Evolutionary conservation across 2,888 invertebrate genomes (phyloP), one percentile per base, ranked within the genome.

Genomic region (Rutpela maculata): DNA sequence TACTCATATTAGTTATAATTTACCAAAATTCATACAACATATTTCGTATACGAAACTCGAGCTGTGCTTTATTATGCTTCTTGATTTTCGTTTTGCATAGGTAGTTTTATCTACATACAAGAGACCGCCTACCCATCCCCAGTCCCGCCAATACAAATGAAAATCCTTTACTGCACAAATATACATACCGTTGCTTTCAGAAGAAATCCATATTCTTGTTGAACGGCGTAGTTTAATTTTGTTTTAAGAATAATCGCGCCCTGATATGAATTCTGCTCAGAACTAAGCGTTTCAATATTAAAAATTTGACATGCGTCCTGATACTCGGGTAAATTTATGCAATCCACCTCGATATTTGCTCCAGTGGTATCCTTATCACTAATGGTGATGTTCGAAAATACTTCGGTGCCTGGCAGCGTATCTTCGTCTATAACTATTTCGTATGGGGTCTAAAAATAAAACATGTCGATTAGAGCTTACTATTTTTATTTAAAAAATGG

Each of bases 301-400:
- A 96, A 96, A 75, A 93, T 92, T 6, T 93, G 91, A 84, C 96
- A 96, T 0, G 94, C 94, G 86, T 94, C 93, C 17, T 93, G 92
- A 90, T 93, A 94, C 93, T 94, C 90, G 9, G 91, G 90, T 81
- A 91, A 89, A 75, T 91, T 91, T 75, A 91, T 89, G 85, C 93
- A 94, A 76, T 93, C 93, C 6, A 97, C 93, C 89, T 96, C 95
- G 78, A 97, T 91, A 83, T 93, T 94, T 75, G 96, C 95, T 0
- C 97, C 97, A 12, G 95, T 93, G 3, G 94, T 93, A 88, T 98
- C 97, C 63, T 92, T 92, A 88, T 98, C 97, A 84, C 93, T 94
- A 10, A 97, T 94, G 75, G 92, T 90, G 72, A 98, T 95, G 76
- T 93, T 92, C 35, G 92, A 91, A 81, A 96, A 92, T 26, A 97